These are phyloP conservation scores for Isoperla grammatica DNA, from an alignment of 2,888 invertebrate genomes.

Conservation along the genomic window DNA sequence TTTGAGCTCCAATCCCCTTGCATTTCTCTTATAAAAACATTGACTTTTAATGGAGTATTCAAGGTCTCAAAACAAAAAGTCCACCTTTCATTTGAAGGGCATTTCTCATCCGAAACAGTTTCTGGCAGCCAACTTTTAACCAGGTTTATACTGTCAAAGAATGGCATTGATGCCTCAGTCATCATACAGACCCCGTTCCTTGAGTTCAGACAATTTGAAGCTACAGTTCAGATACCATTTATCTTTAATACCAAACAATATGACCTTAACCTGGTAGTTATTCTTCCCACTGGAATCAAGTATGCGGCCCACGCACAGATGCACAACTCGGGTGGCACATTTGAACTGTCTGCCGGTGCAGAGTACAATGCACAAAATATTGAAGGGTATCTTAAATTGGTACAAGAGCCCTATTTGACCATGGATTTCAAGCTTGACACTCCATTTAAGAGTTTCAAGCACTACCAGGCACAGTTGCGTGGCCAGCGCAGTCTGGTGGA, in stretches of 20 bases:
- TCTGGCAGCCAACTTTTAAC: slow-evolving; percentile 8
- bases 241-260: slow-evolving; percentile 18
- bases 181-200: slow-evolving; percentile 16
- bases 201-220: slow-evolving; percentile 13
- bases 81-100: slow-evolving; percentile 5
- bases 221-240: slow-evolving; percentile 19
- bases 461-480: slow-evolving; percentile 30
- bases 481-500: slow-evolving; percentile 28
- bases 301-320: slow-evolving; percentile 23
- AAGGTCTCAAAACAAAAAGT: slow-evolving; percentile 6
- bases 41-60: slow-evolving; percentile 15
- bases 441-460: slow-evolving; percentile 24
- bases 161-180: slow-evolving; percentile 3
- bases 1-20: slow-evolving; percentile 19
- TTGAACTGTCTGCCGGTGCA: slow-evolving; percentile 20
- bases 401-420: slow-evolving; percentile 19
- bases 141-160: background rate
- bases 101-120: slow-evolving; percentile 7
- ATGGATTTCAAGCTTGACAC: slow-evolving; percentile 25
- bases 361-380: slow-evolving; percentile 20
- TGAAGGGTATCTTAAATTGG: slow-evolving; percentile 21
- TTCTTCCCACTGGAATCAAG: slow-evolving; percentile 21
- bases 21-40: slow-evolving; percentile 3
- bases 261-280: slow-evolving; percentile 21
- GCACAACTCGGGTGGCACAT: slow-evolving; percentile 9